Evolutionary conservation across 2,113 vertebrate genomes (phyloP), one percentile per base, ranked within the genome.

Genomic region (Greenwoodochromis staneri): DNA sequence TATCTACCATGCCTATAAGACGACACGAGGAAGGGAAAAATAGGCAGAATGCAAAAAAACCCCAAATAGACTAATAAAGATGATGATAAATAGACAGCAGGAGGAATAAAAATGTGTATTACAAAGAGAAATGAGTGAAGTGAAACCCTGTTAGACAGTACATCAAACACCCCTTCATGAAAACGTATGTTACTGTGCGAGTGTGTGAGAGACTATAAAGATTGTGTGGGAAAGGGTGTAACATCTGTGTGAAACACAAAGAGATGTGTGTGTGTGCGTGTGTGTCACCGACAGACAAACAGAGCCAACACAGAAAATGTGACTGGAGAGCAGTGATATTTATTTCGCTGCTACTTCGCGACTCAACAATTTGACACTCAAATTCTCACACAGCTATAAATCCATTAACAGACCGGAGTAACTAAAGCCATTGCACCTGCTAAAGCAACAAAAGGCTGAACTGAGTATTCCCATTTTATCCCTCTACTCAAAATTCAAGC

Each of bases 261-360:
- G 71, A 40, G 6, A 9, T 9, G 31, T 54, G 38, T 24, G 38
- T 24, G 36, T 7, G 14, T 17, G 49, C 0, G 13, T 29, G 1
- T 29, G 24, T 19, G 66, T 42, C 36, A 40, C 2, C 24, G 10
- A 34, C 78, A 80, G 9, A 21, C 53, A 12, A 81, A 86, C 42
- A 63, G 8, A 78, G 66, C 12, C 3, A 9, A n/a, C 27, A 29
- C 9, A 71, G 59, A 81, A 81, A 84, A 53, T 80, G 51, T 54
- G 81, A 89, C 34, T 88, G 2, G 2, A 40, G 61, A 86, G 81
- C 83, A 82, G 81, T 9, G 9, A 55, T 89, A 80, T 91, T 89
- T 59, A 85, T 89, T 89, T n/a, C 6, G 4, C 80, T 83, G 80
- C 61, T 81, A 1, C 47, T 84, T 59, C 13, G 17, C 49, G 4